These are phyloP conservation scores for Acrocephalus scirpaceus DNA, from an alignment of 2,797 vertebrate genomes.

Conservation along the genomic window DNA sequence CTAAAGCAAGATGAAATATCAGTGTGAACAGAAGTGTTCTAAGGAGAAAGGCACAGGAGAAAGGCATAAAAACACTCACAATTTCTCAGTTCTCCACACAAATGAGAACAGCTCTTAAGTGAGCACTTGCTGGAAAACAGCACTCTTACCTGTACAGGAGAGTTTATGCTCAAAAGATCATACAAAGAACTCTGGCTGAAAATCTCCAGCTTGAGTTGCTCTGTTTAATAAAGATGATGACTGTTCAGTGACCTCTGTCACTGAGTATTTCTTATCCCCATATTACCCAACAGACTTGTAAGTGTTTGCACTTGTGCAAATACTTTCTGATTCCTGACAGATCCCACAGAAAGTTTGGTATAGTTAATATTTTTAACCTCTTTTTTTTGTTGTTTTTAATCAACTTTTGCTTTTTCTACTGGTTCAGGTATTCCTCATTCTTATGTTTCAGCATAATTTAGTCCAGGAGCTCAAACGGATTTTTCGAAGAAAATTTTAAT, in stretches of 20 bases:
- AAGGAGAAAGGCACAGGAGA: not conserved
- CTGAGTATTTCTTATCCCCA: not conserved
- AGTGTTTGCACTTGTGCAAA: slow-evolving; percentile 49
- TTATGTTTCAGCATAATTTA: not conserved
- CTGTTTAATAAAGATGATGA: slow-evolving; percentile 5
- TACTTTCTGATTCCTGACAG: not conserved
- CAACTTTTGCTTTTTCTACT: not conserved
- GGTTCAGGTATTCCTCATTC: not conserved
- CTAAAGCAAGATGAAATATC: not conserved
- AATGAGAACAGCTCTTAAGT: not conserved
- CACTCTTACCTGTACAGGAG: not conserved
- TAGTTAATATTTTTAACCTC: not conserved
- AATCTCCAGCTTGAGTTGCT: not conserved
- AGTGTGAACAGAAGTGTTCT: not conserved
- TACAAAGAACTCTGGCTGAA: not conserved
- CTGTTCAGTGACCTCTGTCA: slow-evolving; percentile 21
- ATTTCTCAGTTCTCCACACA: not conserved
- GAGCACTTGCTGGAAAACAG: not conserved
- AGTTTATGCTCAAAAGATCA: not conserved
- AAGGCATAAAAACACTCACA: not conserved
- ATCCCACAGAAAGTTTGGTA: not conserved
- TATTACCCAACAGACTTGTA: not conserved
- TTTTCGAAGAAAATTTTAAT: not conserved
- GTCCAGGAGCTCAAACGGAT: not conserved
- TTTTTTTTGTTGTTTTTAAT: not conserved